phyloP scores from a whole-genome alignment of 2,797 vertebrate species.

The Phoxinus dragarum region DNA sequence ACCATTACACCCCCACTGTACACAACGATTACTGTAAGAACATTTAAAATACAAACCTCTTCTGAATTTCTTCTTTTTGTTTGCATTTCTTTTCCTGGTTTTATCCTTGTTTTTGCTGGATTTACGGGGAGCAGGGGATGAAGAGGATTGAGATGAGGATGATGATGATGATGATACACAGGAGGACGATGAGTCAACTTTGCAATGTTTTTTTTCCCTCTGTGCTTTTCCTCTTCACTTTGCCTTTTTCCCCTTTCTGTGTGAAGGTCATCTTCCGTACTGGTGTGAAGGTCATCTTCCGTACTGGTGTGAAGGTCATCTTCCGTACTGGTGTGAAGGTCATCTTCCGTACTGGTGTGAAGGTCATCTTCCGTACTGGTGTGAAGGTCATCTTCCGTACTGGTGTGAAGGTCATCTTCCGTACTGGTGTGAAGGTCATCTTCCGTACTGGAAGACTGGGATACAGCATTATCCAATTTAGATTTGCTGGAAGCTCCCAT shows the following conservation, averaged over 20 bases:
- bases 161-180: not conserved
- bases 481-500: not conserved
- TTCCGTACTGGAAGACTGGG: constrained; percentile 1
- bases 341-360: too few relatives aligned
- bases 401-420: too few relatives aligned
- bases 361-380: too few relatives aligned
- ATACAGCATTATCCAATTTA: constrained; percentile 2
- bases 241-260: not conserved
- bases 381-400: too few relatives aligned
- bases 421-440: too few relatives aligned
- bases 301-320: too few relatives aligned
- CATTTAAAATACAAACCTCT: constrained; percentile 7
- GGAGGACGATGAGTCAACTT: not conserved
- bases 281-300: too few relatives aligned
- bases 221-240: not conserved
- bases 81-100: not conserved
- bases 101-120: constrained; percentile 1
- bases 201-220: constrained; percentile 2
- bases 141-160: not conserved
- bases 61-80: not conserved
- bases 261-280: too few relatives aligned
- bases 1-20: not conserved
- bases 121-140: constrained; percentile 4
- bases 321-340: too few relatives aligned
- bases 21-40: not conserved